Percentiles rank a stretch among this genome's conserved stretches.
phyloP scores from a whole-genome alignment of 2,797 vertebrate species.

The Meda fulgida region DNA sequence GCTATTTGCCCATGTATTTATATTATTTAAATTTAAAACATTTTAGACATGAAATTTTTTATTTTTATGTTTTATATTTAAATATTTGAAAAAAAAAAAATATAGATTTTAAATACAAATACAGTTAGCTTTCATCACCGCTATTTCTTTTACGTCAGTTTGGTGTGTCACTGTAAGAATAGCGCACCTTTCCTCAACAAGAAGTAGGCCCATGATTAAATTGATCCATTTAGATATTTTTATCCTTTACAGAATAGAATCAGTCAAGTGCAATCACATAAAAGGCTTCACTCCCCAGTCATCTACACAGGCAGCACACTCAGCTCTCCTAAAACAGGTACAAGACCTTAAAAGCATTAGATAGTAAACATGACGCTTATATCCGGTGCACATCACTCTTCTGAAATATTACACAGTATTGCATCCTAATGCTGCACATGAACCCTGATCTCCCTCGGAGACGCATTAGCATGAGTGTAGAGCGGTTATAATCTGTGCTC shows the following conservation, averaged over 20 bases:
- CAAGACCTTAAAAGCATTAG: slow-evolving; percentile 30
- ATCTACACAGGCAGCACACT: neutral
- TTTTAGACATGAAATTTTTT: too few species aligned
- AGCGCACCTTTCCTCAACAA: neutral
- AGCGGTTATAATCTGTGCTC: slow-evolving; percentile 28
- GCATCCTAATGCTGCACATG: slow-evolving; percentile 16
- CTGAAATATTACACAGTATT: slow-evolving; percentile 8
- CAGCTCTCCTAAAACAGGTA: slow-evolving; percentile 14
- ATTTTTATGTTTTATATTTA: too few species aligned
- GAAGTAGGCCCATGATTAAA: neutral
- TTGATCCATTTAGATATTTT: neutral
- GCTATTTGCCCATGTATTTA: too few species aligned
- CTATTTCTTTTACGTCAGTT: neutral
- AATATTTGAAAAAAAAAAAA: too few species aligned
- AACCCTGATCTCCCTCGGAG: slow-evolving; percentile 11
- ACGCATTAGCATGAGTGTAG: slow-evolving; percentile 33
- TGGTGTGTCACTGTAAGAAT: neutral
- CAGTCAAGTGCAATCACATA: neutral
- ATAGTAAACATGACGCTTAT: slow-evolving; percentile 5
- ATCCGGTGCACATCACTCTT: neutral
- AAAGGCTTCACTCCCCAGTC: neutral
- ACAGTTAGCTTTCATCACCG: neutral
- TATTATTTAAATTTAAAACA: too few species aligned
- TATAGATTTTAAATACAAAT: too few species aligned
- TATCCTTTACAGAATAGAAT: neutral